Conservation (phyloP, 2,797 vertebrate genomes). For the Pseudochaenichthys georgianus region DNA sequence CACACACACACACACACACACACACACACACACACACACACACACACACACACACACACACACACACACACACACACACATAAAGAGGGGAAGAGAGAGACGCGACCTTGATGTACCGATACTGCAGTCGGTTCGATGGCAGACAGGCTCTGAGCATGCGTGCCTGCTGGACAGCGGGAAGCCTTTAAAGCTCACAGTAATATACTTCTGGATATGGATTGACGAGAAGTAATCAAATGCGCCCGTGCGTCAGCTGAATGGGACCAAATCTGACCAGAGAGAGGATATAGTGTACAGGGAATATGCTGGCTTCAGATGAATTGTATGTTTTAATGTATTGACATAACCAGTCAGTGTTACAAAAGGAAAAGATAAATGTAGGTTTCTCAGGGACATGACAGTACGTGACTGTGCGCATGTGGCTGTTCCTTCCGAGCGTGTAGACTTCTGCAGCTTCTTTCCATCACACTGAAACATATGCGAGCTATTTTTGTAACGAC, state of each 20-base stretch:
- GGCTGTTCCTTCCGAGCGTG: constrained; percentile 14
- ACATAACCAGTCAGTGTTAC: background rate
- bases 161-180: constrained; percentile 27
- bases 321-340: background rate
- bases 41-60: too few species aligned
- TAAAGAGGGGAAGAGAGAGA: constrained; percentile 12
- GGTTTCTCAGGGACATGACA: background rate
- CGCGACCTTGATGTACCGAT: constrained; percentile 35
- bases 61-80: background rate
- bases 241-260: background rate
- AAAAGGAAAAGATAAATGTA: background rate
- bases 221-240: constrained; percentile 37
- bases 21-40: too few species aligned
- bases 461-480: constrained; percentile 6
- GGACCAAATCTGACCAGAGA: constrained; percentile 16
- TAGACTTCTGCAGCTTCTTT: background rate
- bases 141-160: background rate
- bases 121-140: constrained; percentile 27
- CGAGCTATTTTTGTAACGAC: constrained; percentile 20
- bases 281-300: background rate
- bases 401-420: constrained; percentile 6
- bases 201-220: constrained; percentile 26
- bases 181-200: constrained; percentile 32
- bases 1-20: background rate
- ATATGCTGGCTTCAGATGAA: constrained; percentile 18